Evolutionary conservation across 2,113 vertebrate species (phyloP).

Genomic region (Vulpes ferrilata): DNA sequence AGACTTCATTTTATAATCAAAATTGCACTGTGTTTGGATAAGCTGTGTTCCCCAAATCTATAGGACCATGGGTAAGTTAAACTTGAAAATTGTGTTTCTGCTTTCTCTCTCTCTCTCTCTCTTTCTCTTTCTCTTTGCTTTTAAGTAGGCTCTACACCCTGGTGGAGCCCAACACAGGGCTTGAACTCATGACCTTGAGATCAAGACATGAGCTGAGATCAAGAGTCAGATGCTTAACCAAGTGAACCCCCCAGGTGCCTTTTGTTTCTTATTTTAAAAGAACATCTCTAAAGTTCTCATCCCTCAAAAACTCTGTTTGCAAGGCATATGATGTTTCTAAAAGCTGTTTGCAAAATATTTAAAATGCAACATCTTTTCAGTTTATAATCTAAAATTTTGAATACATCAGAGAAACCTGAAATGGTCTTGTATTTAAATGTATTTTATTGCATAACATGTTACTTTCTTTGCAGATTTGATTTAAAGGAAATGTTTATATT

Average conservation of each 20-base stretch:
- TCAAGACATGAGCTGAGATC: neutral
- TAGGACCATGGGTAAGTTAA: neutral
- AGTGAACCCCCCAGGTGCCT: neutral
- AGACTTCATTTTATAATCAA: neutral
- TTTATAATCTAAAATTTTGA: constrained; percentile 3
- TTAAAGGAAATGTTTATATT: neutral
- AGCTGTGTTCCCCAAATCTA: neutral
- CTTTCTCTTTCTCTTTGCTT: neutral
- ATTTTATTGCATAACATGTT: neutral
- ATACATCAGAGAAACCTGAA: neutral
- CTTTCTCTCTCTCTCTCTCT: neutral
- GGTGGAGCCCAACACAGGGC: neutral
- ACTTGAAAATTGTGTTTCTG: neutral
- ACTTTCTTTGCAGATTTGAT: neutral
- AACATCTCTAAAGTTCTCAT: neutral
- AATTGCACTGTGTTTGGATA: neutral
- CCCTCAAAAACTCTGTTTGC: neutral
- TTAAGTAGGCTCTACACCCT: neutral
- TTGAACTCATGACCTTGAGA: neutral
- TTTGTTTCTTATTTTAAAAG: neutral
- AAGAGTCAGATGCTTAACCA: neutral
- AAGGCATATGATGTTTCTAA: neutral
- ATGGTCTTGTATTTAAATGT: neutral
- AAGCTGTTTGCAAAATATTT: constrained; percentile 8
- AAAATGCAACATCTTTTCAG: neutral